Conservation (phyloP, 2,888 invertebrate species). For the Macrophya annulata region DNA sequence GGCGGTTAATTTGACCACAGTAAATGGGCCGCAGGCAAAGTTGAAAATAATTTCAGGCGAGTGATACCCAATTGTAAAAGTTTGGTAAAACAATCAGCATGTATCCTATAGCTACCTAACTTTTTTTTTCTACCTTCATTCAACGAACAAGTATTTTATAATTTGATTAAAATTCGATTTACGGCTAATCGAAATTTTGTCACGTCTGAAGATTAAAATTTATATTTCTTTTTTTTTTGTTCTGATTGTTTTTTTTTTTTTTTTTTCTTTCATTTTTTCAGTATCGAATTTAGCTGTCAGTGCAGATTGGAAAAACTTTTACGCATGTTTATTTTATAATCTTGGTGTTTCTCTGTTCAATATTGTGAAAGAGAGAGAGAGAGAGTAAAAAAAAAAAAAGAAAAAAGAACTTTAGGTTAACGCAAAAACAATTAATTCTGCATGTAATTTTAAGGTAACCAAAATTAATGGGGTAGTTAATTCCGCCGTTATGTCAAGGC, state of each 20-base stretch:
- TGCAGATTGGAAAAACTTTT: background rate
- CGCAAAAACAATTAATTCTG: background rate
- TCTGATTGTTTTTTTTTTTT: too few species aligned
- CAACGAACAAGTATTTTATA: slow-evolving; percentile 1
- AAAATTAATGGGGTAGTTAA: slow-evolving; percentile 14
- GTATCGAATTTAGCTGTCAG: background rate
- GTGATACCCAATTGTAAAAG: background rate
- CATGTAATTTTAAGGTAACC: slow-evolving; percentile 5
- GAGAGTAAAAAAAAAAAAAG: too few species aligned
- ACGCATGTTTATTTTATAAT: background rate
- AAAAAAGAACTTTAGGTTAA: background rate
- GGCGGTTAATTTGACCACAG: background rate
- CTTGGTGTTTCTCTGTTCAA: background rate
- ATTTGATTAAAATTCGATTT: background rate
- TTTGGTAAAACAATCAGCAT: background rate
- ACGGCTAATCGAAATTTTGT: background rate
- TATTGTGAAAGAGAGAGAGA: background rate
- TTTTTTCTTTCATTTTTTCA: background rate
- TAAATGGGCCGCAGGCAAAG: background rate
- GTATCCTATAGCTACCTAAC: background rate
- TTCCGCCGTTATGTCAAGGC: background rate
- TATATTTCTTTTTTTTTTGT: too few species aligned
- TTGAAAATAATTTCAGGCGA: background rate
- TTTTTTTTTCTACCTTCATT: background rate
- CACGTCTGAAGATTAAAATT: background rate